Conservation (phyloP, 1,140 invertebrate species). For the Chironomus striatipennis region DNA sequence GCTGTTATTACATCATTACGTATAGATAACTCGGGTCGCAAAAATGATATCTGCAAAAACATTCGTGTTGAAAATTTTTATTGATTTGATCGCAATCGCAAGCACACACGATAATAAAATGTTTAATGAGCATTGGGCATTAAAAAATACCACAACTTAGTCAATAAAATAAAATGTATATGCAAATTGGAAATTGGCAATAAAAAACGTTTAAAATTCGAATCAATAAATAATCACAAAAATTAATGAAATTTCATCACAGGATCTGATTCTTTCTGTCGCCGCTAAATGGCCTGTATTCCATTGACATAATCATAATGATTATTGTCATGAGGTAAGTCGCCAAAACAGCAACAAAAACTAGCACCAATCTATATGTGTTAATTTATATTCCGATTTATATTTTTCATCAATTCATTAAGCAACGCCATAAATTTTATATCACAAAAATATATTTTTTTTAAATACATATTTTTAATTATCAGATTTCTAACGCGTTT, state of each 20-base stretch:
- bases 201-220: not conserved
- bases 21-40: too few species aligned
- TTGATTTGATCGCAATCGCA: not conserved
- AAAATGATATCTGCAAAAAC: too few species aligned
- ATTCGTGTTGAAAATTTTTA: not conserved
- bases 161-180: not conserved
- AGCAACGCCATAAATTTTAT: not conserved
- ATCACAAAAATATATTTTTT: too few species aligned
- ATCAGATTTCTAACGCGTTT: too few species aligned
- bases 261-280: not conserved
- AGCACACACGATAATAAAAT: constrained; percentile 2
- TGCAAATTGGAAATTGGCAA: not conserved
- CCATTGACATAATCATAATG: constrained; percentile 3
- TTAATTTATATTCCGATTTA: constrained; percentile 19
- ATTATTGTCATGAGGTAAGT: not conserved
- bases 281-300: not conserved
- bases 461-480: too few species aligned
- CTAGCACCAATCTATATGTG: not conserved
- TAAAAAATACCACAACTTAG: not conserved
- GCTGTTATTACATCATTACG: too few species aligned
- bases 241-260: constrained; percentile 14
- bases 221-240: constrained; percentile 2
- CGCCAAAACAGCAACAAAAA: not conserved
- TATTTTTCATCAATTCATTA: constrained; percentile 22
- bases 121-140: not conserved